A percentile compares a stretch with the other conserved stretches of the same genome.
Conservation (phyloP, 2,888 invertebrate species). For the Eustalomyia histrio region DNA sequence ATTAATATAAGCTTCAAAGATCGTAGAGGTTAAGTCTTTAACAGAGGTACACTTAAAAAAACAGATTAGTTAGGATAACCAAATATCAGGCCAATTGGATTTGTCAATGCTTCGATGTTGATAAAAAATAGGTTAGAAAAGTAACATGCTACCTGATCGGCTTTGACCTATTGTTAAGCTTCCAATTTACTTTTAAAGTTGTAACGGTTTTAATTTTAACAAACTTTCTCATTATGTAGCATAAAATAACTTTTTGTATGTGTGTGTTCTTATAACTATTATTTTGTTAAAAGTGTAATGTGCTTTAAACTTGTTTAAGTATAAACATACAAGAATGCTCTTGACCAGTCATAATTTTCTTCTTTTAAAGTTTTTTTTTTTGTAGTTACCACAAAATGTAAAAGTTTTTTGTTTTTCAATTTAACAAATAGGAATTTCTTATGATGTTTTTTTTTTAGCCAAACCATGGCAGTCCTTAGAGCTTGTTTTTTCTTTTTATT, state of each 20-base stretch:
- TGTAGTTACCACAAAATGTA: conserved; percentile 22
- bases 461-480: neutral
- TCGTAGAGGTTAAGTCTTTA: no score
- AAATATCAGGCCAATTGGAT: no score
- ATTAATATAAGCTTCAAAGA: no score
- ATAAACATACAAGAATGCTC: neutral
- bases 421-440: conserved; percentile 13
- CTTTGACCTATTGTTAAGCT: no score
- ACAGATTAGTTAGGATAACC: no score
- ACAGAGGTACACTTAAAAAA: no score
- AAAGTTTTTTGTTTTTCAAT: neutral
- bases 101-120: no score
- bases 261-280: neutral
- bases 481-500: conserved; percentile 8
- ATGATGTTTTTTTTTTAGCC: conserved; percentile 16
- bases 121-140: neutral
- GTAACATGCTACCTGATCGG: no score
- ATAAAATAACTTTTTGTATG: conserved; percentile 18
- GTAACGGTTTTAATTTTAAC: conserved; percentile 59
- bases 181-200: neutral
- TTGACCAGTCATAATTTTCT: conserved; percentile 37
- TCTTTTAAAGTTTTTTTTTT: neutral
- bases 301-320: neutral
- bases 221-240: conserved; percentile 57
- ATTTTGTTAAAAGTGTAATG: neutral